A percentile compares a stretch with the other conserved stretches of the same genome.
These are phyloP conservation scores for Meriones psammophilus DNA, from an alignment of 2,797 vertebrate genomes.

Conservation along the genomic window DNA sequence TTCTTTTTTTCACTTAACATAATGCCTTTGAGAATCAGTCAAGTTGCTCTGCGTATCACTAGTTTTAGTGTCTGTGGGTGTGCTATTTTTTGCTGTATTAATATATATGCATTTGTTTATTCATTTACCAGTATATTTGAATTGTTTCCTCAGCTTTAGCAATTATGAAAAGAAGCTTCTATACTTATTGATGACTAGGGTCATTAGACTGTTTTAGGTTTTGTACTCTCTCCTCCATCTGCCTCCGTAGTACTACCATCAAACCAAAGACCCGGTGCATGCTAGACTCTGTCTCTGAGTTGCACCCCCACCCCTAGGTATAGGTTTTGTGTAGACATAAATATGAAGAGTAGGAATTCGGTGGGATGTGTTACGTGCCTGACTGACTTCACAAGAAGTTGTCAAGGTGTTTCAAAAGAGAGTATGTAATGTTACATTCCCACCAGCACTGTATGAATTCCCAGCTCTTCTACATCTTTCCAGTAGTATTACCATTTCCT, in stretches of 20 bases:
- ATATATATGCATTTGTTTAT: conserved; percentile 17
- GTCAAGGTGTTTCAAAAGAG: conserved; percentile 23
- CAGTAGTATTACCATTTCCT: conserved; percentile 11
- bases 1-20: conserved; percentile 45
- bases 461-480: conserved; percentile 2
- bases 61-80: conserved; percentile 19
- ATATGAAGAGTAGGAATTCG: conserved; percentile 43
- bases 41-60: conserved; percentile 37
- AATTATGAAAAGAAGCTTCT: conserved; percentile 44
- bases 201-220: neutral
- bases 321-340: conserved; percentile 51
- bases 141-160: conserved; percentile 28
- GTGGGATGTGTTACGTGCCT: neutral
- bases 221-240: neutral
- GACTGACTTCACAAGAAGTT: conserved; percentile 34
- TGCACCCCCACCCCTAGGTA: neutral
- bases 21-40: conserved; percentile 51
- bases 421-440: neutral
- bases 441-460: conserved; percentile 40
- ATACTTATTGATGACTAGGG: neutral
- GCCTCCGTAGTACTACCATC: neutral
- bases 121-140: conserved; percentile 39
- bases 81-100: conserved; percentile 27
- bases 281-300: neutral
- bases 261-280: neutral